Evolutionary conservation across 2,888 invertebrate genomes (phyloP).

Genomic region (Ophion slaviceki): DNA sequence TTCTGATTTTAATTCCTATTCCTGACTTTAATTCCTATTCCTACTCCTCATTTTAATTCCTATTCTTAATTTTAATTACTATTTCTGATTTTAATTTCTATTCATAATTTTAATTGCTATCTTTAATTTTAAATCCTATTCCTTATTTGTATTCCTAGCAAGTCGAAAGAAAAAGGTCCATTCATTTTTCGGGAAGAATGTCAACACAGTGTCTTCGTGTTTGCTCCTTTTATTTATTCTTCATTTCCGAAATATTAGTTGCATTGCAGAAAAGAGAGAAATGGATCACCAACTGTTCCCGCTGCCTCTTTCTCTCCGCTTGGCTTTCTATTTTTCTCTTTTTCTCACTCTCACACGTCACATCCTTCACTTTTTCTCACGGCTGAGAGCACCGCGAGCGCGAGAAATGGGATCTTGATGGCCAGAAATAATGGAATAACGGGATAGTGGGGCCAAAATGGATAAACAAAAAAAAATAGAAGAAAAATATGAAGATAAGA

Average conservation of each 20-base stretch:
- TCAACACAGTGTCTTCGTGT: too few species aligned
- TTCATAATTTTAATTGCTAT: too few species aligned
- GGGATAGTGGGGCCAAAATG: constrained; percentile 43
- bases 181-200: too few species aligned
- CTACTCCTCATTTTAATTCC: too few species aligned
- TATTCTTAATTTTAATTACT: too few species aligned
- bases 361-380: background rate
- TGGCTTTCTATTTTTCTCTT: too few species aligned
- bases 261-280: background rate
- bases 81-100: too few species aligned
- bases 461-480: constrained; percentile 19
- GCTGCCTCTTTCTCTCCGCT: background rate
- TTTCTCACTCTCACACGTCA: background rate
- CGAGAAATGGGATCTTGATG: constrained; percentile 16
- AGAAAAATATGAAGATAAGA: background rate
- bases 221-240: background rate
- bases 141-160: too few species aligned
- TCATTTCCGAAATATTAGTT: background rate
- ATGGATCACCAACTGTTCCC: background rate
- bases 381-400: constrained; percentile 14
- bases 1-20: too few species aligned
- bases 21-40: too few species aligned
- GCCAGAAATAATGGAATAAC: constrained; percentile 67
- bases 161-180: too few species aligned
- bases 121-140: too few species aligned